phyloP scores from a whole-genome alignment of 64 coral and sea anemone species.

The Stichodactyla mertensii region DNA sequence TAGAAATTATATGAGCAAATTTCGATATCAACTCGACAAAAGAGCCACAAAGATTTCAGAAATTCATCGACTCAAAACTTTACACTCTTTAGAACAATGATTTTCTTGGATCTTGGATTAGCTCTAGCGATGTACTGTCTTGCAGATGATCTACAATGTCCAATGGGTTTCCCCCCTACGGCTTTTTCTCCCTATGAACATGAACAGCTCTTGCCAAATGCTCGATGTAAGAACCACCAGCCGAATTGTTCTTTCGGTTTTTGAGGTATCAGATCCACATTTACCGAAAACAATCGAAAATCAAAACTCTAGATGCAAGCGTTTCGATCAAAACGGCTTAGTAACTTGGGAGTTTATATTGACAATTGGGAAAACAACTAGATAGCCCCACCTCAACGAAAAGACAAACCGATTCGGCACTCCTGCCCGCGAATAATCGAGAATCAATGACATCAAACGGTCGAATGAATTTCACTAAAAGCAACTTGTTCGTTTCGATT shows the following conservation, averaged over 20 bases:
- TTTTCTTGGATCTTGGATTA: background rate
- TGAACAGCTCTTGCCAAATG: conserved; percentile 15
- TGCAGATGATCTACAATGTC: background rate
- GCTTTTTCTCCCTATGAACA: background rate
- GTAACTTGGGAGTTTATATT: background rate
- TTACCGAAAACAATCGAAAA: conserved; percentile 66
- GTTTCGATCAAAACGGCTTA: background rate
- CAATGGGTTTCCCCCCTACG: background rate
- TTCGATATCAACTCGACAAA: background rate
- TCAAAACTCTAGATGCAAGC: background rate
- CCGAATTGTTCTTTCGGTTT: conserved; percentile 9
- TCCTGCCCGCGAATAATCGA: background rate
- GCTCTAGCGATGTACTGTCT: background rate
- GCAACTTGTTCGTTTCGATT: background rate
- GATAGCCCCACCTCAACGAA: background rate
- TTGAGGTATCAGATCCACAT: conserved; percentile 38
- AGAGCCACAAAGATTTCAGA: background rate
- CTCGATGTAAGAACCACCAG: background rate
- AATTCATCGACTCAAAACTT: background rate
- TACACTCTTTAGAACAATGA: background rate
- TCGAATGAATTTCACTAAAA: background rate
- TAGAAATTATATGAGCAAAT: conserved; percentile 1
- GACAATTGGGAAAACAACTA: background rate
- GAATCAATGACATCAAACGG: background rate
- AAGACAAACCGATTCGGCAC: conserved; percentile 7